A percentile compares a stretch with the other conserved stretches of the same genome.
Conservation (phyloP, 2,888 invertebrate species). For the Tuta absoluta region DNA sequence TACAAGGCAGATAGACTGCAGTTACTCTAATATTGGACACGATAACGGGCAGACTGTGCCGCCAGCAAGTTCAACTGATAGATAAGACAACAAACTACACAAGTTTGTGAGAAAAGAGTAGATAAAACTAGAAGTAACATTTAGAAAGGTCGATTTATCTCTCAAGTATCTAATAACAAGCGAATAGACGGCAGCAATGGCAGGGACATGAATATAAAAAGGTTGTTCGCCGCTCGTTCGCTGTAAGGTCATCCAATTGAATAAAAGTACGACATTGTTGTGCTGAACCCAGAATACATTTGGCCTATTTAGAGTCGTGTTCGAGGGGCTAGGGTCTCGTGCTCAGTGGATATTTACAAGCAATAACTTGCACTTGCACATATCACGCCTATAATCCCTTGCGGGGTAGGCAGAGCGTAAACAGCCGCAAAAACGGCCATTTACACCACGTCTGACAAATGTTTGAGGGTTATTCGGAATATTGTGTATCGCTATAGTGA, state of each 20-base stretch:
- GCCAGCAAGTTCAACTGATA: constrained; percentile 10
- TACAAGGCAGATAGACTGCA: background rate
- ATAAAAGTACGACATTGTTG: constrained; percentile 15
- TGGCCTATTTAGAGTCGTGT: background rate
- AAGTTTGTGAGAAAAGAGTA: constrained; percentile 9
- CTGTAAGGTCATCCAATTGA: constrained; percentile 16
- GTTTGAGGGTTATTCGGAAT: no score
- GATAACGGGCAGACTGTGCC: background rate
- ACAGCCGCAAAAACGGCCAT: no score
- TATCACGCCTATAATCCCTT: no score
- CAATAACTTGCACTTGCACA: no score
- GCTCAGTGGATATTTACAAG: constrained; percentile 6
- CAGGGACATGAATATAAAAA: constrained; percentile 19
- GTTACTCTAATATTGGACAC: background rate
- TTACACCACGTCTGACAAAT: no score
- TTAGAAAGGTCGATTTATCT: constrained; percentile 10
- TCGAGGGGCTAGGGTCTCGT: constrained; percentile 1
- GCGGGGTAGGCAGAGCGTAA: no score
- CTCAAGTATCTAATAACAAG: constrained; percentile 2
- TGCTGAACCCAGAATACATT: constrained; percentile 13
- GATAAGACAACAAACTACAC: constrained; percentile 4
- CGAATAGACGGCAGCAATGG: background rate
- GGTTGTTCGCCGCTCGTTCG: constrained; percentile 9
- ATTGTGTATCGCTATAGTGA: no score
- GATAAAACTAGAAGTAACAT: constrained; percentile 5